Conservation (phyloP, 2,888 invertebrate species). For the Lymantria dispar region DNA sequence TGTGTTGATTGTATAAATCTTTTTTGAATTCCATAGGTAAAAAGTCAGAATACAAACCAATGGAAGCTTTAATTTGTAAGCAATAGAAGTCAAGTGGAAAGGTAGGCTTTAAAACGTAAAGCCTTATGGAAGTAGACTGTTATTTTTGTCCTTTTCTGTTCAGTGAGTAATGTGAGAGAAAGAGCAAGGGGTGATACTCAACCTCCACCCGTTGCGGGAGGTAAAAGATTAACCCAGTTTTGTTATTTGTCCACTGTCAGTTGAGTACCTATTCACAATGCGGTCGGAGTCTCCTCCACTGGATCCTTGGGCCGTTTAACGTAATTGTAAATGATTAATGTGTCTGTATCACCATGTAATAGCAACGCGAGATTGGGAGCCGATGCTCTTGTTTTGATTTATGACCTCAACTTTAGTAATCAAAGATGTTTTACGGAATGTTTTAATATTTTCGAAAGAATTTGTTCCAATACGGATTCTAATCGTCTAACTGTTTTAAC, state of each 20-base stretch:
- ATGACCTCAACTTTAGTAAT: constrained; percentile 51
- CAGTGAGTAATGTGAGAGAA: constrained; percentile 58
- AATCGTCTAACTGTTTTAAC: background rate
- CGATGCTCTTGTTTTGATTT: constrained; percentile 68
- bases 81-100: constrained; percentile 38
- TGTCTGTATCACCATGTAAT: constrained; percentile 66
- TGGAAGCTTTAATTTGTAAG: constrained; percentile 41
- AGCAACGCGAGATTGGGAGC: constrained; percentile 67
- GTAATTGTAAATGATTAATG: constrained; percentile 82
- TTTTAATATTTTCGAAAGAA: constrained; percentile 29
- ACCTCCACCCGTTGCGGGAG: constrained; percentile 69
- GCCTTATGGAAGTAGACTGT: constrained; percentile 47
- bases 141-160: constrained; percentile 63
- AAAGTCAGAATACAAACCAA: constrained; percentile 47
- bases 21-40: constrained; percentile 76
- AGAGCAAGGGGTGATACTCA: constrained; percentile 63
- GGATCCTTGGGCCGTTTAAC: constrained; percentile 75
- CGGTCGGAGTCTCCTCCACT: constrained; percentile 70
- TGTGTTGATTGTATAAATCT: constrained; percentile 58
- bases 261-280: constrained; percentile 81
- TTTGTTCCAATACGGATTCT: constrained; percentile 1
- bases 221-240: constrained; percentile 83
- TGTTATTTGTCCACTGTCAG: constrained; percentile 83
- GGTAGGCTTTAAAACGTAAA: constrained; percentile 34
- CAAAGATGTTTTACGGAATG: constrained; percentile 40